Conservation (phyloP, 2,797 vertebrate species). For the Myotis pilosus region DNA sequence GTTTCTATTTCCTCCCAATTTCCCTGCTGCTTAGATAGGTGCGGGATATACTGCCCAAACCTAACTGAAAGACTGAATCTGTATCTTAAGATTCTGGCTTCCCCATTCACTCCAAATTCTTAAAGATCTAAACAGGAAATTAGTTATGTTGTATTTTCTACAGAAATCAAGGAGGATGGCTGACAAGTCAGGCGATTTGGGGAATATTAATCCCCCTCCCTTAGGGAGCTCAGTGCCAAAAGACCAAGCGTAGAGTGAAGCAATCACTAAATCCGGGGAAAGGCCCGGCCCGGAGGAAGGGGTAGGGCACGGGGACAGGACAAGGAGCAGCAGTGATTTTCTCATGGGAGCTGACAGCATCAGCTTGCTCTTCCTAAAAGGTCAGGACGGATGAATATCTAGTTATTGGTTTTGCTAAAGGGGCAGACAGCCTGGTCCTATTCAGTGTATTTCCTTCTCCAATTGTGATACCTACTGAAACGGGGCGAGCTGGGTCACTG, state of each 20-base stretch:
- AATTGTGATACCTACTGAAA: rapidly evolving
- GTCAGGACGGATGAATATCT: neutral
- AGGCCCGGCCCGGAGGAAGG: neutral
- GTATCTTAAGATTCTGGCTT: neutral
- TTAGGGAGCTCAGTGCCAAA: neutral
- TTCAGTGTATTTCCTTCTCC: neutral
- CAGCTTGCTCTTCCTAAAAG: neutral
- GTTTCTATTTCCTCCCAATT: neutral
- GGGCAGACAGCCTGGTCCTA: neutral
- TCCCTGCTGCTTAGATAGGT: neutral
- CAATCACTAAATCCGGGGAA: neutral
- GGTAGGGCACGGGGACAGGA: neutral
- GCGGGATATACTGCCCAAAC: neutral
- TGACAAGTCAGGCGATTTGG: neutral
- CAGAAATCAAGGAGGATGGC: neutral
- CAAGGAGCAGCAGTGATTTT: neutral
- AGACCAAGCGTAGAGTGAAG: neutral
- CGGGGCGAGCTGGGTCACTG: neutral
- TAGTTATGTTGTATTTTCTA: neutral
- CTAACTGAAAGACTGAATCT: neutral
- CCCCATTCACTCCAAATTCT: neutral
- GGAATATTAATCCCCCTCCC: neutral
- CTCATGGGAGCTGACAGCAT: neutral
- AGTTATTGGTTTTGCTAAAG: neutral
- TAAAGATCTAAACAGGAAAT: neutral